Evolutionary conservation across 2,888 invertebrate species (phyloP).

Genomic region (Callosobruchus maculatus): DNA sequence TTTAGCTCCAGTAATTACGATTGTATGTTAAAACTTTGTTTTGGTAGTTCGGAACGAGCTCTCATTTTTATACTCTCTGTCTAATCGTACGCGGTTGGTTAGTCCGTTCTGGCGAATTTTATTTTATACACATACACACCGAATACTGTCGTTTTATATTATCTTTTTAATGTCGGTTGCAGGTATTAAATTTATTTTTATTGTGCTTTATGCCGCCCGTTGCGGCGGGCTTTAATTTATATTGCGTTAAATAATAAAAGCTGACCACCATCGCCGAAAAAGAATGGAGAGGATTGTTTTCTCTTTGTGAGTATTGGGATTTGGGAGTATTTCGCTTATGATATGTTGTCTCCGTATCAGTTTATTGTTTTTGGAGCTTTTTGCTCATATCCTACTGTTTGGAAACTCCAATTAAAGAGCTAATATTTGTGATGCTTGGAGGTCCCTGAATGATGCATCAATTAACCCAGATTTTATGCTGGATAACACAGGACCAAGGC

Average conservation of each 20-base stretch:
- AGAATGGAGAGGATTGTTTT: neutral
- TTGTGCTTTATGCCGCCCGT: neutral
- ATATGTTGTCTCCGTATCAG: neutral
- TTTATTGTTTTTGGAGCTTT: neutral
- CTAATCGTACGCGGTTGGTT: slow-evolving; percentile 16
- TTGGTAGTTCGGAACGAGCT: slow-evolving; percentile 24
- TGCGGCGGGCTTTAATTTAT: neutral
- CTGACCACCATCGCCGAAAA: neutral
- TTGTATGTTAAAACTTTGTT: slow-evolving; percentile 32
- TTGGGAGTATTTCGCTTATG: neutral
- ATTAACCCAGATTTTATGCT: no score
- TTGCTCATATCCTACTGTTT: neutral
- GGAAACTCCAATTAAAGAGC: no score
- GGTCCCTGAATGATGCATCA: no score
- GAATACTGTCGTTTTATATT: slow-evolving; percentile 4
- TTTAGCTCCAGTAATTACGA: slow-evolving; percentile 43
- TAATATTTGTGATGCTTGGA: no score
- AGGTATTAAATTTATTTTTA: neutral
- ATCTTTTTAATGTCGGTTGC: slow-evolving; percentile 3
- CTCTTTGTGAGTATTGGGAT: neutral
- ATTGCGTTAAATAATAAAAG: neutral
- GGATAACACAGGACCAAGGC: no score
- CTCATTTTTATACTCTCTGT: slow-evolving; percentile 24
- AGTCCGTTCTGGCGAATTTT: slow-evolving; percentile 13
- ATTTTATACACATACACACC: slow-evolving; percentile 2